Evolutionary conservation across 2,888 invertebrate species (phyloP).

Genomic region (Scaptomyza cyrtandrae): DNA sequence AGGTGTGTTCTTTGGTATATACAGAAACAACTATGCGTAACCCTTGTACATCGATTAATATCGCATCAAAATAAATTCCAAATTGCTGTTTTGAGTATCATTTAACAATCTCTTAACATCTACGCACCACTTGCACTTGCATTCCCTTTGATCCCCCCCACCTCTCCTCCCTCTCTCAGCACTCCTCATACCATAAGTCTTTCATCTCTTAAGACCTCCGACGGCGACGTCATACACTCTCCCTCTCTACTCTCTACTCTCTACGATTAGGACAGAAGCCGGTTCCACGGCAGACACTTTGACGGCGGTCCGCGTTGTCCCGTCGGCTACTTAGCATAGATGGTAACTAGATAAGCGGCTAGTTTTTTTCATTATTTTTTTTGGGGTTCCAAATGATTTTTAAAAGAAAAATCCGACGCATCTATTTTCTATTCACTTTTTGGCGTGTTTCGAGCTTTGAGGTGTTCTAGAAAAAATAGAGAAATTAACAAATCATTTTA

Average conservation of each 20-base stretch:
- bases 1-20: conserved; percentile 51
- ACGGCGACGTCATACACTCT: conserved; percentile 38
- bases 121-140: conserved; percentile 49
- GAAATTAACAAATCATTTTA: too few species aligned
- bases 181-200: conserved; percentile 16
- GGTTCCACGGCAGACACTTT: conserved; percentile 65
- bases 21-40: conserved; percentile 58
- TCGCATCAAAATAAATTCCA: conserved; percentile 76
- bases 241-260: too few species aligned
- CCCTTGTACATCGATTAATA: conserved; percentile 73
- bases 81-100: conserved; percentile 76
- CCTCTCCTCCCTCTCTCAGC: not conserved
- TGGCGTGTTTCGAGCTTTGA: conserved; percentile 8
- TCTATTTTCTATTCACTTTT: conserved; percentile 7
- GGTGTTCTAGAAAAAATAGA: too few species aligned
- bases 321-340: conserved; percentile 59
- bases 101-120: conserved; percentile 76
- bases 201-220: conserved; percentile 46
- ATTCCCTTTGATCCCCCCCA: conserved; percentile 1
- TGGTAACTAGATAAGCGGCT: conserved; percentile 57
- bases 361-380: not conserved
- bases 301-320: conserved; percentile 42
- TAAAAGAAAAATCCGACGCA: conserved; percentile 37
- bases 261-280: conserved; percentile 45
- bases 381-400: conserved; percentile 48